phyloP scores from a whole-genome alignment of 92 coral and sea anemone species.

The Paramuricea clavata region DNA sequence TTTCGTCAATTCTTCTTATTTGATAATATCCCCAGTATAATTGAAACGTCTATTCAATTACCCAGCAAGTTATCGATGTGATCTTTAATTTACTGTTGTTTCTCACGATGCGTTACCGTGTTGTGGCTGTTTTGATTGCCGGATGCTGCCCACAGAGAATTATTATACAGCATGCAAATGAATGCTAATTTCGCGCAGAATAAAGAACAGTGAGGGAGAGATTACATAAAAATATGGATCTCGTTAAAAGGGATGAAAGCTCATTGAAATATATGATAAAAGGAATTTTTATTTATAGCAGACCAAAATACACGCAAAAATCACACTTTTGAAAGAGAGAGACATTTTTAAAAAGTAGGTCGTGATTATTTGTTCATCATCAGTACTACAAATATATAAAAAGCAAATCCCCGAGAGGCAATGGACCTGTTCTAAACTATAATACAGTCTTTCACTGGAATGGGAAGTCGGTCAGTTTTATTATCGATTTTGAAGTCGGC shows the following conservation, averaged over 20 bases:
- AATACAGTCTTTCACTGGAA: neutral
- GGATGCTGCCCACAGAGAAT: too few relatives aligned
- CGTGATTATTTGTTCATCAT: neutral
- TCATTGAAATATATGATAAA: neutral
- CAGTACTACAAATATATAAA: neutral
- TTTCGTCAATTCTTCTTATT: too few relatives aligned
- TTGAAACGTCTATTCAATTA: too few relatives aligned
- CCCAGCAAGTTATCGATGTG: too few relatives aligned
- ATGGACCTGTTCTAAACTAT: neutral
- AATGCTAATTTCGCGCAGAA: neutral
- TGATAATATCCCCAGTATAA: too few relatives aligned
- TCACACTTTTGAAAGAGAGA: neutral
- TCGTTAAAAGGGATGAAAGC: neutral
- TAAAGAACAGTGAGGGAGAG: neutral
- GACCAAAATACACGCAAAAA: neutral
- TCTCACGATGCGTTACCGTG: too few relatives aligned
- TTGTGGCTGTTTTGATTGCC: too few relatives aligned
- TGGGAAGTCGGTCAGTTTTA: neutral
- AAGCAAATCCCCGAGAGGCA: neutral
- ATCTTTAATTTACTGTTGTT: too few relatives aligned
- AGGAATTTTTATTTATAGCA: too few relatives aligned
- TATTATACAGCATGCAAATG: neutral
- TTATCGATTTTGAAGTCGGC: neutral
- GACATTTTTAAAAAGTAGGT: too few relatives aligned
- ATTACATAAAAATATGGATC: neutral